Evolutionary conservation across 2,888 invertebrate genomes (phyloP), one percentile per base, ranked within the genome.

Genomic region (Aricia artaxerxes): DNA sequence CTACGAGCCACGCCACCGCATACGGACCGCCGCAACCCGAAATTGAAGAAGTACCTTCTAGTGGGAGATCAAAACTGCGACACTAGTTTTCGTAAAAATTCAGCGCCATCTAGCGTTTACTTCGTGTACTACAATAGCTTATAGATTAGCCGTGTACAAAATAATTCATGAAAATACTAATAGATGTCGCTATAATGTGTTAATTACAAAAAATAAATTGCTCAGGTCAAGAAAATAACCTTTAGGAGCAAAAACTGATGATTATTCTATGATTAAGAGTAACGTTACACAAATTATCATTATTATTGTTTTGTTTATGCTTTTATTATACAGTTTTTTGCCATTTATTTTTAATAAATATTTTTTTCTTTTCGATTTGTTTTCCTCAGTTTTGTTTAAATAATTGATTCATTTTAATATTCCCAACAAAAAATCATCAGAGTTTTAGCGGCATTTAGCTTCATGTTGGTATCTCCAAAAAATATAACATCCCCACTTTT

Each of bases 1-100:
- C 97, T 13, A 96, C 95, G 80, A 97, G 97, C 82, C 96, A 97
- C 82, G 97, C 97, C 0, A 96, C 96, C 0, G 96, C 97, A 1
- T 97, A 96, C 85, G 97, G 96, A 4, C 95, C 95, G 76, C 95
- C 96, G 1, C 89, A 95, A 86, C 89, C 93, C 81, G 91, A 92
- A 69, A 38, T 69, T 38, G 69, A 69, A 1, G 69, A 16, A 69
- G 69, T 35, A 69, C 69, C 69, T 35, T 38, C 69, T 16, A 69
- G 69, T 76, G 11, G 35, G 24, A 76, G 57, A 76, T 57, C 76
- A 57, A 53, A 49, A 76, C 35, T 76, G 31, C 35, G 16, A 11
- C 11, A 35, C 2, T 76, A 44, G 40, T 16, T 57, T 76, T 11
- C 1, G 53, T 1, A 75, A 76, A n/a, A 16, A 2, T 78, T 72